These are phyloP conservation scores for Diplosoma virens DNA, from an alignment of 23 tunicate genomes.

Conservation along the genomic window DNA sequence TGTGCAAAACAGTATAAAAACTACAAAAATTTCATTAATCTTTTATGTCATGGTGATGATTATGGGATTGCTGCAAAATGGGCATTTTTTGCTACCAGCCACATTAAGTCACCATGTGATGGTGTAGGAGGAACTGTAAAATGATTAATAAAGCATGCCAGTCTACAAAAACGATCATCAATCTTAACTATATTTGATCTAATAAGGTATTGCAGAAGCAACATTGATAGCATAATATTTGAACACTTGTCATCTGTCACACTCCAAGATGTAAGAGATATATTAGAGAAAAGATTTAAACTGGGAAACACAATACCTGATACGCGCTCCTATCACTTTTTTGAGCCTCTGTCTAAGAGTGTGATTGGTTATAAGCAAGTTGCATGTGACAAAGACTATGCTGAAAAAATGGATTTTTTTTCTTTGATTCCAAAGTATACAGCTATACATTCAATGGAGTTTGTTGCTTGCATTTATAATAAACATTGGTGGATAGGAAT, in stretches of 20 bases:
- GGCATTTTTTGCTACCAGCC: constrained; percentile 5
- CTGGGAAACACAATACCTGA: background rate
- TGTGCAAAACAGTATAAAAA: constrained; percentile 21
- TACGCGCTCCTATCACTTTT: constrained; percentile 2
- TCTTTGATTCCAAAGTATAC: background rate
- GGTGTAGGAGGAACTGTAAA: constrained; percentile 13
- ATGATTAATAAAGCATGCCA: background rate
- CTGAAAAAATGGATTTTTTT: background rate
- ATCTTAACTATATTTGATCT: background rate
- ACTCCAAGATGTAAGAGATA: background rate
- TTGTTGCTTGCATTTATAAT: background rate
- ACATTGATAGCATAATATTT: background rate
- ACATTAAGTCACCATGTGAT: constrained; percentile 21
- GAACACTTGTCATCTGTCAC: background rate
- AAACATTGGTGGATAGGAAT: constrained; percentile 7
- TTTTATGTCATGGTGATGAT: background rate
- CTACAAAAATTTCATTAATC: constrained; percentile 16
- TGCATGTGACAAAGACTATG: background rate
- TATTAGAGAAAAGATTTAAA: background rate
- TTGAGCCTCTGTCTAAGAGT: background rate
- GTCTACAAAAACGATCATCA: constrained; percentile 5
- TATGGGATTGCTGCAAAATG: background rate
- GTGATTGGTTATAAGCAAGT: constrained; percentile 2
- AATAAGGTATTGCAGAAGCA: background rate
- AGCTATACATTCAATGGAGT: background rate